Conservation (phyloP, 2,797 vertebrate genomes). For the Pipistrellus pipistrellus region DNA sequence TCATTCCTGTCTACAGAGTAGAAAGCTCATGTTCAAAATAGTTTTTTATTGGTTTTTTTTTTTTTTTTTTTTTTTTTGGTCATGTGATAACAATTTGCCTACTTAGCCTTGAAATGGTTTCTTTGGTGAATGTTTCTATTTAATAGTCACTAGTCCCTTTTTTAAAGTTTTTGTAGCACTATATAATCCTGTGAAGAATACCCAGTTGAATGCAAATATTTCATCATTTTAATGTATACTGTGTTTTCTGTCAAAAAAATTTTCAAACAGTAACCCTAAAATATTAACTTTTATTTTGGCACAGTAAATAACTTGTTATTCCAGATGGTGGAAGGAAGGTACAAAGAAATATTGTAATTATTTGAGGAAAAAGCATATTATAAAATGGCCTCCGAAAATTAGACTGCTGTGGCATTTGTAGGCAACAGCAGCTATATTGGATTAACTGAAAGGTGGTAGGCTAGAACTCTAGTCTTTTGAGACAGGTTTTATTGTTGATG, state of each 20-base stretch:
- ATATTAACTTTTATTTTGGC: constrained; percentile 45
- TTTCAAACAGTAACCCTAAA: constrained; percentile 49
- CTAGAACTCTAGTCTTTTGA: constrained; percentile 17
- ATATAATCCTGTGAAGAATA: constrained; percentile 66
- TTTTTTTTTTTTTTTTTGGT: not conserved
- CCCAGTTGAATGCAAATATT: constrained; percentile 55
- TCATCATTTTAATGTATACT: constrained; percentile 62
- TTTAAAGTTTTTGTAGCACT: constrained; percentile 52
- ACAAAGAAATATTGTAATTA: constrained; percentile 52
- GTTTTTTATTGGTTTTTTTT: not conserved
- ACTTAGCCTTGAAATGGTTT: constrained; percentile 48
- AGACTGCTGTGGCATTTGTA: not conserved
- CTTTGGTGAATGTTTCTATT: constrained; percentile 60
- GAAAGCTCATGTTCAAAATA: constrained; percentile 57
- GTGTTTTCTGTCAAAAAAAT: constrained; percentile 59
- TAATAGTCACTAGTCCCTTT: constrained; percentile 45
- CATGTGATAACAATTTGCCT: constrained; percentile 50
- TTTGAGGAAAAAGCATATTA: constrained; percentile 12
- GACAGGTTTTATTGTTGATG: constrained; percentile 31
- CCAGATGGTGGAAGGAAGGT: constrained; percentile 70
- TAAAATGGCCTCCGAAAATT: not conserved
- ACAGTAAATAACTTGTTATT: constrained; percentile 63
- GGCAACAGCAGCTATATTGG: not conserved
- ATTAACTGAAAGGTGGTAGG: constrained; percentile 8
- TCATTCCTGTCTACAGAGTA: constrained; percentile 56